Base-by-base conservation (phyloP, 2,888 invertebrate genomes). In the Andrena chrysosceles region DNA sequence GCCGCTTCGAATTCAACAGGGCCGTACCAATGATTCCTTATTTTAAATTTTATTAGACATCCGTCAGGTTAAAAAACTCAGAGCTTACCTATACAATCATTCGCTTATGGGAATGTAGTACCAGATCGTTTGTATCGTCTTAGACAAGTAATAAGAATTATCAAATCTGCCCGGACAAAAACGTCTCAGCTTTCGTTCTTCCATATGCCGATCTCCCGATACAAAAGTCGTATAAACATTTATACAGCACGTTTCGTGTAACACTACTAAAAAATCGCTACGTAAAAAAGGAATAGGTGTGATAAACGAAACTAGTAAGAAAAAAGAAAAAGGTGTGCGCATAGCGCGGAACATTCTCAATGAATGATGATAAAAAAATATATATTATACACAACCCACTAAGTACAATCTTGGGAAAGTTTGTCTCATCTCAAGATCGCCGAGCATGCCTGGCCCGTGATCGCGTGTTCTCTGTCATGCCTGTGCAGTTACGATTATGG, bases 291-390 rank as follows among this genome's bases (percentile, higher is more conserved):
- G 33, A 59, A 52, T 26, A 20, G 7, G 49, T 33, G 26, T 56
- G 23, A 49, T 20, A 56, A 63, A 77, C 23, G 31, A 77, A 84
- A 78, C 52, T 33, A 26, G 31, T 52, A 42, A 78, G 81, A 83
- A 64, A 10, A 8, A 83, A 56, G 5, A 42, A 66, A 63, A 62
- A 20, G n/a, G 71, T 74, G 62, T 76, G 80, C 74, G 74, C 62
- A 10, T 79, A 68, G 67, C 83, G 63, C 67, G 16, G 77, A 83
- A 67, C 59, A 67, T 54, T 72, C 29, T 48, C 48, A 68, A 81
- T 66, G 52, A 85, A 62, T 42, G 74, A 76, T 56, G 54, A 81
- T 87, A 87, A 85, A 85, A 84, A 87, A 84, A 80, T 85, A 87
- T 85, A 87, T 85, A 85, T 86, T 80, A 62, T 83, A 83, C 72